Base-by-base conservation (phyloP, 2,113 vertebrate species). In the human region DNA sequence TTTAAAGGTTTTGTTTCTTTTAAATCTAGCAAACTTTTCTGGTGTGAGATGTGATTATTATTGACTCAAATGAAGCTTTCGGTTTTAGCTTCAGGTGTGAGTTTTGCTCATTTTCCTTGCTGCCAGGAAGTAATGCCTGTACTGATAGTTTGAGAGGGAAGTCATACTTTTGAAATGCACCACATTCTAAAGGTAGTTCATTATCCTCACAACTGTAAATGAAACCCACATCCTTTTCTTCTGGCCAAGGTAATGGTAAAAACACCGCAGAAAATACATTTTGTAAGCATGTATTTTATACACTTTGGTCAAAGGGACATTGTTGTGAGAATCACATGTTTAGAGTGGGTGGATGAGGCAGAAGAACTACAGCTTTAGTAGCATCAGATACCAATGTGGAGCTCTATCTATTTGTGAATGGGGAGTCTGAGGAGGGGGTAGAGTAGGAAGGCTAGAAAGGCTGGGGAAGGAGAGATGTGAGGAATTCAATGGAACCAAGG, bases 211-310 rank as follows among this genome's bases (percentile, higher is more conserved):
- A 86, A 90, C 57, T 68, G 45, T 83, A 96, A 90, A 90, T 45
- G 38, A 93, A 90, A 18, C 75, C 94, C 81, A 82, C 61, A 94
- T 97, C 73, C 85, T 96, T 92, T 96, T 70, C 17, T 79, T 96
- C 45, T 88, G 59, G n/a, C 76, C 5, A 73, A 66, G 45, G 70
- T 66, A 61, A 93, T 86, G 55, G 48, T 72, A 57, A 83, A 75
- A 73, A 68, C 48, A 83, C 25, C 8, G 17, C 18, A 79, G 59
- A 81, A 90, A 86, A 90, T 83, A 64, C 10, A 45, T 22, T 68
- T 73, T 61, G 18, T n/a, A 79, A 76, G 48, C 25, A 55, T 92
- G 40, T 92, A 45, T 35, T 89, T 85, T n/a, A 32, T 52, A 61
- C 59, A 61, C 75, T 17, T 89, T 95, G 80, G 50, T 40, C 68